phyloP scores from a whole-genome alignment of 2,888 invertebrate species.

The Fragum whitleyi region DNA sequence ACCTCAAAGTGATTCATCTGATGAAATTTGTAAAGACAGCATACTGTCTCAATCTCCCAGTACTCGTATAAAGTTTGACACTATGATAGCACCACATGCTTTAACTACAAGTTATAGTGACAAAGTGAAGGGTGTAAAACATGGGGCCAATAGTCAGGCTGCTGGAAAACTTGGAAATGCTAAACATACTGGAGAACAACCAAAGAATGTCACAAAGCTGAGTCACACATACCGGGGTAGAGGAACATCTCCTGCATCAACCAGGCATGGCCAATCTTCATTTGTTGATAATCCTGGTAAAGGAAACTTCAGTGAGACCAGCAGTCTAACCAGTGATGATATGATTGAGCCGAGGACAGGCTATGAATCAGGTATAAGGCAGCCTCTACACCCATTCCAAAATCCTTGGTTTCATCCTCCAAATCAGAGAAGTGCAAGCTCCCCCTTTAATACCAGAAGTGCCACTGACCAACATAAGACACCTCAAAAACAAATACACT shows the following conservation, averaged over 20 bases:
- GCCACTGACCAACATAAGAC: neutral
- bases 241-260: neutral
- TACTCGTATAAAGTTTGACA: neutral
- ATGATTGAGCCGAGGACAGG: neutral
- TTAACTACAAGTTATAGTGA: neutral
- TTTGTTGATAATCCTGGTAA: neutral
- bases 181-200: neutral
- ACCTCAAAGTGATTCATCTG: conserved; percentile 13
- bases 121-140: neutral
- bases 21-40: conserved; percentile 19
- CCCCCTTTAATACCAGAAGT: neutral
- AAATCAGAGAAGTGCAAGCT: neutral
- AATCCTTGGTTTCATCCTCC: neutral
- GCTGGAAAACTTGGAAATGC: neutral
- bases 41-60: conserved; percentile 16
- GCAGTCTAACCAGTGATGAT: neutral
- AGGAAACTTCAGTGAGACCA: neutral
- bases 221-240: neutral
- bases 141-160: neutral
- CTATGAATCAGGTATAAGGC: neutral
- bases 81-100: neutral
- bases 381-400: neutral
- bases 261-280: neutral
- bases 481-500: neutral
- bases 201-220: neutral